Evolutionary conservation across 1,140 invertebrate genomes (phyloP).

Genomic region (Drosophila fuyamai): DNA sequence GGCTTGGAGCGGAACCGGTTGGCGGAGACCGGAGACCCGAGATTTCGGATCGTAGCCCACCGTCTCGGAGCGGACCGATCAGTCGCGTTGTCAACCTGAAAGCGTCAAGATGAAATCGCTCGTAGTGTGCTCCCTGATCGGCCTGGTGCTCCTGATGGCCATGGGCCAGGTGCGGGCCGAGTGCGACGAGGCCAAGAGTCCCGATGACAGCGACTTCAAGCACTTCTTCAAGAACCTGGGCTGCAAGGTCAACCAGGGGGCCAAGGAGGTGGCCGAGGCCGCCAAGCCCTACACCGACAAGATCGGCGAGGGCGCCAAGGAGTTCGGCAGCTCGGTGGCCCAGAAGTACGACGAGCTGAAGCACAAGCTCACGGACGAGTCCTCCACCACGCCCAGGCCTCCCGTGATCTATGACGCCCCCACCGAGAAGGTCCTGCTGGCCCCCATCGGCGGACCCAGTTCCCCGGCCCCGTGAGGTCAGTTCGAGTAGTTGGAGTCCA

Average conservation of each 20-base stretch:
- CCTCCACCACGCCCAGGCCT: constrained; percentile 21
- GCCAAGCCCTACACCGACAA: constrained; percentile 69
- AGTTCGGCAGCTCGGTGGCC: constrained; percentile 59
- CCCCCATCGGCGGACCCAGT: constrained; percentile 52
- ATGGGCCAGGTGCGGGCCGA: constrained; percentile 36
- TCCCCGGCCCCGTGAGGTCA: constrained; percentile 22
- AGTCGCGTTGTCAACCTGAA: constrained; percentile 25
- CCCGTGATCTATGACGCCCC: constrained; percentile 43
- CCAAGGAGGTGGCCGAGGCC: constrained; percentile 59
- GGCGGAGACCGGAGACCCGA: background rate
- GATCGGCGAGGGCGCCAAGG: constrained; percentile 69
- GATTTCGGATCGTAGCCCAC: background rate
- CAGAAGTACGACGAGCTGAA: constrained; percentile 77
- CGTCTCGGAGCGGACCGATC: background rate
- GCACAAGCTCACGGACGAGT: constrained; percentile 72
- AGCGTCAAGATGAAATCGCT: constrained; percentile 53
- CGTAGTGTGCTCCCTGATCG: constrained; percentile 43
- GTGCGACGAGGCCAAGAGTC: constrained; percentile 54
- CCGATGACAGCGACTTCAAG: constrained; percentile 69
- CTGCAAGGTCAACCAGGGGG: constrained; percentile 70
- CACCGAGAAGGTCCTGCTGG: constrained; percentile 72
- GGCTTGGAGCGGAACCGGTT: constrained; percentile 23
- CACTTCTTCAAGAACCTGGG: constrained; percentile 75
- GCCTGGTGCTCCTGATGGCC: constrained; percentile 40
- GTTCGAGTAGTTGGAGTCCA: too few relatives aligned